Evolutionary conservation across 1,140 invertebrate species (phyloP).

Genomic region (Odontomachus brunneus): DNA sequence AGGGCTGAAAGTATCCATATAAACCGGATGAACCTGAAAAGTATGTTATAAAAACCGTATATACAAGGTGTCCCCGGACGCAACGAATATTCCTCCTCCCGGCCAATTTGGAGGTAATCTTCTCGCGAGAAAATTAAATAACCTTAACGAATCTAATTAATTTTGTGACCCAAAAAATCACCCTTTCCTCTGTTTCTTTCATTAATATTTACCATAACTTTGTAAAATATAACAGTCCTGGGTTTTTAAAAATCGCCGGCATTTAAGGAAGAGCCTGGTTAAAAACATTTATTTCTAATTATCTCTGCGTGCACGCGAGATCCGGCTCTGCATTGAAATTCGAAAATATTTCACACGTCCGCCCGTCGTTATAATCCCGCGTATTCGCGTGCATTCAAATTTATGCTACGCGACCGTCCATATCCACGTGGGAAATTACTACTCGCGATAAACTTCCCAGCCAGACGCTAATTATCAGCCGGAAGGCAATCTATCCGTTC

Average conservation of each 20-base stretch:
- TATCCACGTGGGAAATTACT: slow-evolving; percentile 53
- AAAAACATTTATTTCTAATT: background rate
- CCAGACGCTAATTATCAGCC: slow-evolving; percentile 55
- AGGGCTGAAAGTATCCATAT: slow-evolving; percentile 42
- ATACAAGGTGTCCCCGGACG: slow-evolving; percentile 19
- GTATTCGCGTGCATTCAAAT: slow-evolving; percentile 38
- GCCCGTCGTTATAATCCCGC: background rate
- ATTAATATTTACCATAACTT: too few species aligned
- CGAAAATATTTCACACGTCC: slow-evolving; percentile 16
- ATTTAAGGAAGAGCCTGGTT: background rate
- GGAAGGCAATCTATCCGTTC: slow-evolving; percentile 47
- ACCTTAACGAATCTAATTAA: too few species aligned
- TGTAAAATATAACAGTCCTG: background rate
- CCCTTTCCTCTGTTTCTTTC: too few species aligned
- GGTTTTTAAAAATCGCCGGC: background rate
- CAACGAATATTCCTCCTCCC: background rate
- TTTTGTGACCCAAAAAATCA: too few species aligned
- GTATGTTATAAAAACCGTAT: slow-evolving; percentile 2
- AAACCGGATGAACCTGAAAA: slow-evolving; percentile 48
- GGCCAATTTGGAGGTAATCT: background rate
- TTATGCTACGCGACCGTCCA: slow-evolving; percentile 32
- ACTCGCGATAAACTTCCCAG: slow-evolving; percentile 50
- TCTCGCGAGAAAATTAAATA: background rate
- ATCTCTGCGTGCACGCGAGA: background rate
- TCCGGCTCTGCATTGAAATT: background rate